phyloP scores from a whole-genome alignment of 2,888 invertebrate genomes.

The Serripes groenlandicus region DNA sequence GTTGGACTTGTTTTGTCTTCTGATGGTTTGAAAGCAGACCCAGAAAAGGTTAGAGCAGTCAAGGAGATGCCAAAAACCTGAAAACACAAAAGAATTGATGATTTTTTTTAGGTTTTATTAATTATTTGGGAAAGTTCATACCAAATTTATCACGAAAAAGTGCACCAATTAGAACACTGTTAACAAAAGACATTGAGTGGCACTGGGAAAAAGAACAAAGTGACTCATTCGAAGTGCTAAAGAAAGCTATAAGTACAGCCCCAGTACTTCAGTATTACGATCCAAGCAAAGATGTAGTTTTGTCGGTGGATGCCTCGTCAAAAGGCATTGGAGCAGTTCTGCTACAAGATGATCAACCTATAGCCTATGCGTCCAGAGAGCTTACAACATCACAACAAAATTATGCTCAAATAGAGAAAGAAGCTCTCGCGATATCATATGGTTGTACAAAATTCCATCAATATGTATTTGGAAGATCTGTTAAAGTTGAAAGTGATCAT shows the following conservation, averaged over 20 bases:
- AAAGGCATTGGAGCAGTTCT: conserved; percentile 68
- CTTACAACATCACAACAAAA: conserved; percentile 20
- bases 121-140: no score
- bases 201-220: background rate
- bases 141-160: background rate
- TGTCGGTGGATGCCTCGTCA: conserved; percentile 66
- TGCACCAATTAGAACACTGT: background rate
- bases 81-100: background rate
- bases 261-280: conserved; percentile 62
- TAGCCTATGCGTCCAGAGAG: conserved; percentile 41
- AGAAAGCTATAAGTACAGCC: conserved; percentile 31
- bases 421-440: conserved; percentile 24
- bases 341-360: conserved; percentile 57
- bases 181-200: background rate
- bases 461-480: conserved; percentile 32
- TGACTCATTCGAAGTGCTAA: background rate
- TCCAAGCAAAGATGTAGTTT: conserved; percentile 28
- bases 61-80: background rate
- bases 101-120: background rate
- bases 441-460: conserved; percentile 40
- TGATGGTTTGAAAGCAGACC: background rate
- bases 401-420: conserved; percentile 45
- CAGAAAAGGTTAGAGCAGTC: background rate
- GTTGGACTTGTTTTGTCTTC: background rate
- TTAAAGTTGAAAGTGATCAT: conserved; percentile 41